phyloP scores from a whole-genome alignment of 2,888 invertebrate genomes.

The Tanytarsus gracilentus region DNA sequence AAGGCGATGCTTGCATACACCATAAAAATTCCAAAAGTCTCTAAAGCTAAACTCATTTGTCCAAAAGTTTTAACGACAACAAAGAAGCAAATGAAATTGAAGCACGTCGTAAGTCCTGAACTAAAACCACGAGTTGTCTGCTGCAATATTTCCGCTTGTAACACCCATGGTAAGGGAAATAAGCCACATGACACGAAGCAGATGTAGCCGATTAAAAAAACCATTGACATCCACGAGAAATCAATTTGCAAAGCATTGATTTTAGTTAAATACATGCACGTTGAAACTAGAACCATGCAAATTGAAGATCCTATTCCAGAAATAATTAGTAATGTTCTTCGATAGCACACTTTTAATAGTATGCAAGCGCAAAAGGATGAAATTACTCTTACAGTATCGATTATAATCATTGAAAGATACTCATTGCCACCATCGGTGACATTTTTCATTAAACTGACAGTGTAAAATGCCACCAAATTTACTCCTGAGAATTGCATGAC shows the following conservation, averaged over 20 bases:
- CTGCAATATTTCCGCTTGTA: constrained; percentile 58
- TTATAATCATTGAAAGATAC: constrained; percentile 51
- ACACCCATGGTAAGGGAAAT: constrained; percentile 57
- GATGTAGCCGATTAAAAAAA: constrained; percentile 50
- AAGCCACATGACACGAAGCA: constrained; percentile 52
- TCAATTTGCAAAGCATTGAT: constrained; percentile 40
- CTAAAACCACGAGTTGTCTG: constrained; percentile 49
- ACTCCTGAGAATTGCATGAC: constrained; percentile 56
- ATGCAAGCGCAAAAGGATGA: constrained; percentile 52
- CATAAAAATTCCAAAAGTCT: constrained; percentile 49
- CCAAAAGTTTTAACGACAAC: constrained; percentile 54
- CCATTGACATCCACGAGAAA: constrained; percentile 47
- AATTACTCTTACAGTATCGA: constrained; percentile 50
- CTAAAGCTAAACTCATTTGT: constrained; percentile 47
- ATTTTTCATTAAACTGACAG: constrained; percentile 51
- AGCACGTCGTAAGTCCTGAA: constrained; percentile 51
- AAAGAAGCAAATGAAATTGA: constrained; percentile 52
- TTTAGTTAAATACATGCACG: constrained; percentile 42
- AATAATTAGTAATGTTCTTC: constrained; percentile 49
- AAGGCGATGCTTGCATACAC: constrained; percentile 49
- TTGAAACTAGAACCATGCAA: constrained; percentile 47
- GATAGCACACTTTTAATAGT: constrained; percentile 47
- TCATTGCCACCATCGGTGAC: constrained; percentile 50
- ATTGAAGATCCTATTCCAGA: constrained; percentile 52
- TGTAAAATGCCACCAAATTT: constrained; percentile 56